A percentile compares a stretch with the other conserved stretches of the same genome.
Evolutionary conservation across 2,888 invertebrate species (phyloP).

Genomic region (Xanthorhoe spadicearia): DNA sequence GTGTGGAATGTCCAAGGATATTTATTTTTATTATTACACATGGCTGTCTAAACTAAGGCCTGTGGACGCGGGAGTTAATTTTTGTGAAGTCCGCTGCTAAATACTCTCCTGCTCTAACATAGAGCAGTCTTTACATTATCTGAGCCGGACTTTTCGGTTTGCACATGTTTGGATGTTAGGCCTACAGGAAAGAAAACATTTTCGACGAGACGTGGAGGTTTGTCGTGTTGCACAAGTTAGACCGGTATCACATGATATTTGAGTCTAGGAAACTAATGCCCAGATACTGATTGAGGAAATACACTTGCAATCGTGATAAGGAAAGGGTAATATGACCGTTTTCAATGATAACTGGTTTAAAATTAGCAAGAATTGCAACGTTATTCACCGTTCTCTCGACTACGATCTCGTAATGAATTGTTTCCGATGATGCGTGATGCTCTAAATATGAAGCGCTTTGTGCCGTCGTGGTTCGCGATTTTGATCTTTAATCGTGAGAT

Average conservation of each 20-base stretch:
- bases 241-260: not conserved
- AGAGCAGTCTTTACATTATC: too few relatives aligned
- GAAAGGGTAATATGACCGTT: slow-evolving; percentile 18
- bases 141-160: too few relatives aligned
- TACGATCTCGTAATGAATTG: slow-evolving; percentile 61
- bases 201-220: too few relatives aligned
- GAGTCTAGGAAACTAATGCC: not conserved
- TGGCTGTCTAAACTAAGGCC: too few relatives aligned
- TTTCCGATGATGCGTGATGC: slow-evolving; percentile 56
- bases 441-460: slow-evolving; percentile 46
- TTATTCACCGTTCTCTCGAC: slow-evolving; percentile 48
- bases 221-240: too few relatives aligned
- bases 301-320: slow-evolving; percentile 18
- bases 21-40: too few relatives aligned
- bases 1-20: too few relatives aligned
- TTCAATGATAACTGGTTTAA: slow-evolving; percentile 15
- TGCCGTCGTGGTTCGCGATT: slow-evolving; percentile 31
- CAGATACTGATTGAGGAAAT: slow-evolving; percentile 16
- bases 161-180: too few relatives aligned
- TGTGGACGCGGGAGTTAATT: too few relatives aligned
- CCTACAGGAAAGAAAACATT: too few relatives aligned
- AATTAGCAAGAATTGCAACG: slow-evolving; percentile 31
- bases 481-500: slow-evolving; percentile 21
- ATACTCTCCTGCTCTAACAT: too few relatives aligned
- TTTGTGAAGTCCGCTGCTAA: too few relatives aligned